Evolutionary conservation across 2,888 invertebrate genomes (phyloP), one percentile per base, ranked within the genome.

Genomic region (Protophormia terraenovae): DNA sequence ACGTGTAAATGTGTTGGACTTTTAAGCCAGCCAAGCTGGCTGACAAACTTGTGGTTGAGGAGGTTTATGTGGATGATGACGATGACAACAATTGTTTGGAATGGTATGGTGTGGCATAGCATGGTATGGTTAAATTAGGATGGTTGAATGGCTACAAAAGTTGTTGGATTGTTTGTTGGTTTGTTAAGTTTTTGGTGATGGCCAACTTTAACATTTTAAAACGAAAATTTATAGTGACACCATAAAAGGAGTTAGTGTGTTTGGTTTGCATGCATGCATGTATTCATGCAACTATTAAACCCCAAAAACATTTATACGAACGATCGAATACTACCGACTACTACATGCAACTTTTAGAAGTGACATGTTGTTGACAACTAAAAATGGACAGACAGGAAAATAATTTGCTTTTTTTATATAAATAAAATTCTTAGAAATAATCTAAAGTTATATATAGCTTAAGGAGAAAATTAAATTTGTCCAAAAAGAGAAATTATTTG

Each of bases 221-320:
- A 76, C 47, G 81, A 78, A 85, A 75, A 85, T 82, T 85, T 85
- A 85, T 85, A 69, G 85, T 82, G 82, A 75, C 69, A 79, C 85
- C 82, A 82, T 82, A 85, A 85, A 85, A 82, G 85, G 85, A 79
- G 75, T 35, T 76, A n/a, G n/a, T n/a, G 62, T 55, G 67, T 38
- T 71, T 47, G 78, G 76, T 71, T 77, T 84, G 76, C 72, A 85
- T 78, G 81, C 73, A 66, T 76, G 50, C 82, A 73, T 66, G 47
- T 71, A 60, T 66, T 58, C 62, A 79, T 53, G 53, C 73, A 73
- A 69, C 64, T 72, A 66, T 73, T 47, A 66, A 73, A 35, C n/a
- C 27, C 73, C 80, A 64, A 50, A n/a, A 73, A 81, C 80, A 84
- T 80, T 84, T 80, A 72, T n/a, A 58, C 19, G 60, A 75, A 19